These are phyloP conservation scores for Danio aesculapii DNA, from an alignment of 2,797 vertebrate species.

Conservation along the genomic window DNA sequence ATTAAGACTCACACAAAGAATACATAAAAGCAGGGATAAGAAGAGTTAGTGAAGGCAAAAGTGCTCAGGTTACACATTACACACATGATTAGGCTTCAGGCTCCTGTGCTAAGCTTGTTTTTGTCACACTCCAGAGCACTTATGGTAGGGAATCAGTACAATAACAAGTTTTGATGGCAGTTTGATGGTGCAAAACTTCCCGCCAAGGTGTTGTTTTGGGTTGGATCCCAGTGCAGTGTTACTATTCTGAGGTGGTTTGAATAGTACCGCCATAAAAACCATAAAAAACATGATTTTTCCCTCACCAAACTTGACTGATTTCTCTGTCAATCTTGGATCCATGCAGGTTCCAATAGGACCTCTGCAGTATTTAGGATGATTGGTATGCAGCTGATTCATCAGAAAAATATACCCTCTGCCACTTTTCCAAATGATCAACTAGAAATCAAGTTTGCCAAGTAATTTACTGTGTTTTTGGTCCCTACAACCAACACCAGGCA, in stretches of 20 bases:
- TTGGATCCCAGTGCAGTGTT: background rate
- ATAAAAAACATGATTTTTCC: too few species aligned
- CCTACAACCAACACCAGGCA: too few species aligned
- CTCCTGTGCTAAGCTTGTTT: constrained; percentile 17
- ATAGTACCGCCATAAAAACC: too few species aligned
- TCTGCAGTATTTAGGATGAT: too few species aligned
- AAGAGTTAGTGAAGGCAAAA: constrained; percentile 22
- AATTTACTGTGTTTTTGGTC: too few species aligned
- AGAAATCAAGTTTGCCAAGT: too few species aligned
- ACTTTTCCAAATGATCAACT: too few species aligned
- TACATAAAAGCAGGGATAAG: constrained; percentile 32
- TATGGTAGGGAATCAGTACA: background rate
- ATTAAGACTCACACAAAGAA: constrained; percentile 38
- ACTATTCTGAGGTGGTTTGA: background rate
- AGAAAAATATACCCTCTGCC: too few species aligned
- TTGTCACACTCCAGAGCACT: constrained; percentile 1
- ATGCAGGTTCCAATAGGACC: too few species aligned
- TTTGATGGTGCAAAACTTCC: background rate
- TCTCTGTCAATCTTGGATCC: too few species aligned
- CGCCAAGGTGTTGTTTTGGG: background rate
- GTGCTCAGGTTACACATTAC: constrained; percentile 24
- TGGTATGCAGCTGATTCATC: too few species aligned
- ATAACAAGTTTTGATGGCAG: background rate
- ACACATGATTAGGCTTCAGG: constrained; percentile 26
- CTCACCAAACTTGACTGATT: too few species aligned